Percentiles rank a stretch among this genome's conserved stretches.
These are phyloP conservation scores for Strigops habroptila DNA, from an alignment of 2,113 vertebrate genomes.

Conservation along the genomic window DNA sequence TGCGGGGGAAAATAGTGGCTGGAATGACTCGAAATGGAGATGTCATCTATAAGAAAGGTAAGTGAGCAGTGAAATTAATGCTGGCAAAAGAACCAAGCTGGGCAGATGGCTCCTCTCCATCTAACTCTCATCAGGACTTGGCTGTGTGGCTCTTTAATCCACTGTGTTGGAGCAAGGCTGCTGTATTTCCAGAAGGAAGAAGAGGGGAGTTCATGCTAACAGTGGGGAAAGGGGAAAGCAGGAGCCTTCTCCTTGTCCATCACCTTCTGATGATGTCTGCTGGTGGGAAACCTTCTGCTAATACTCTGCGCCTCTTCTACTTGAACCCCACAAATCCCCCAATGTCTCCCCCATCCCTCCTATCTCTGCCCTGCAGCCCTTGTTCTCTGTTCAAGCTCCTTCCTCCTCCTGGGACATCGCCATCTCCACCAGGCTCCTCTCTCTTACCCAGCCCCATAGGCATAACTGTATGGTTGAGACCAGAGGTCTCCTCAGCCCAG, in stretches of 20 bases:
- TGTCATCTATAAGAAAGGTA: not conserved
- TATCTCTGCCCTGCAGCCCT: not conserved
- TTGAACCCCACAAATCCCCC: too few species aligned
- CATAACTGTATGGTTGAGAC: not conserved
- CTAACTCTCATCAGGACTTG: not conserved
- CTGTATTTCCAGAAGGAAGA: not conserved
- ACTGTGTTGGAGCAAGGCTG: not conserved
- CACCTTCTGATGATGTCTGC: not conserved
- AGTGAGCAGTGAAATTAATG: not conserved
- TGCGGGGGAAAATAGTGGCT: not conserved
- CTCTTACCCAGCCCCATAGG: not conserved
- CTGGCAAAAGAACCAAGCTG: not conserved
- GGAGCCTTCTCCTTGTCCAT: not conserved
- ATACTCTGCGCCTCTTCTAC: not conserved
- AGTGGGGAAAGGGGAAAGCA: not conserved
- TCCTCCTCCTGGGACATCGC: not conserved
- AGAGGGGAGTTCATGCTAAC: not conserved
- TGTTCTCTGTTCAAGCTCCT: not conserved
- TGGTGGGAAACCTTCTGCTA: not conserved
- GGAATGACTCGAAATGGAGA: not conserved
- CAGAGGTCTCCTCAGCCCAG: not conserved
- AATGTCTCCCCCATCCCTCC: accelerated
- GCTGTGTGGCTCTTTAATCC: not conserved
- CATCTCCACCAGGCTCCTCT: not conserved
- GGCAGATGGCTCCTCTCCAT: not conserved